Evolutionary conservation across 2,797 vertebrate species (phyloP), one percentile per base, ranked within the genome.

Genomic region (Echiichthys vipera): DNA sequence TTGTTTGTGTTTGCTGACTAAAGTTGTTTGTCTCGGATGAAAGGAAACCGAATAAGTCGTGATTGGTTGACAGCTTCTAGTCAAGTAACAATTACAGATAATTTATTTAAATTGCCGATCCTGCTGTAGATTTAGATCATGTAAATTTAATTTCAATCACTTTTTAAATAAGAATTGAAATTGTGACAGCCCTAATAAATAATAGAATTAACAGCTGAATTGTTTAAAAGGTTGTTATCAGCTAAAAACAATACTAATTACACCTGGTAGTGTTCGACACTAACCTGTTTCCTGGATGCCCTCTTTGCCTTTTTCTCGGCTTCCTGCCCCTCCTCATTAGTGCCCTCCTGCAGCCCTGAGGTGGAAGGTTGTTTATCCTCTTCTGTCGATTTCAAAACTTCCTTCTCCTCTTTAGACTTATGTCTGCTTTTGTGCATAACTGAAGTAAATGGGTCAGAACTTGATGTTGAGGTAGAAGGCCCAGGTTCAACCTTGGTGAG

Each of bases 241-340:
- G 15, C 1, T 8, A 32, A 54, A 30, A 32, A 54, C 29, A 42
- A 30, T 8, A 17, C 9, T 0, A 27, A 20, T 37, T 45, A 27
- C 5, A 2, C 5, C 3, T 2, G 3, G 9, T 5, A 7, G 11
- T 25, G 12, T 25, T 9, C 12, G 40, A 18, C 42, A 64, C 89
- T 29, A 0, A 95, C 95, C 94, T 95, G 94, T 85, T 88, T 95
- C 85, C 72, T 94, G 29, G 93, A 93, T 0, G 92, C 91, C 27
- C 89, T 91, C 34, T 78, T 83, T 0, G 74, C 65, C 63, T 68
- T 90, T 71, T 74, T 92, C 37, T 78, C 77, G 2, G 65, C 71
- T 5, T 74, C 76, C 47, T 51, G 37, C 7, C 50, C 55, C 25
- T 61, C 67, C 4, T 20, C 51, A 13, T 61, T 59, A 0, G 25